These are phyloP conservation scores for Chelon auratus DNA, from an alignment of 2,797 vertebrate genomes.

Conservation along the genomic window DNA sequence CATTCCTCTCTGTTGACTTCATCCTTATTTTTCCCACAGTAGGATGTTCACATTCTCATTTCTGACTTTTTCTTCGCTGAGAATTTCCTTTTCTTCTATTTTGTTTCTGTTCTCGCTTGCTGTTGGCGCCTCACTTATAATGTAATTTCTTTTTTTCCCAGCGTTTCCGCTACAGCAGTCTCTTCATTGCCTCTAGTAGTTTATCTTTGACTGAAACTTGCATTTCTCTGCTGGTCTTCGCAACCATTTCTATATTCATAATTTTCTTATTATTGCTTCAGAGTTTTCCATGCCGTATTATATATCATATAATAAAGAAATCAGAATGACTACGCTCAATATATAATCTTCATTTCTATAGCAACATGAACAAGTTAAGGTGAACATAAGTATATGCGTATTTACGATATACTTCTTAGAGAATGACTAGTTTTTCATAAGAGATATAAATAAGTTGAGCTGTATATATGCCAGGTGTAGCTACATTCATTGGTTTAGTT, in stretches of 20 bases:
- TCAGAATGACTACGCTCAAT: neutral
- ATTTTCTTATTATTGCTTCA: neutral
- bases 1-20: slow-evolving; percentile 30
- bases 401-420: neutral
- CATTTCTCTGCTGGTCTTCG: slow-evolving; percentile 3
- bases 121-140: slow-evolving; percentile 23
- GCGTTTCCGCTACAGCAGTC: slow-evolving; percentile 28
- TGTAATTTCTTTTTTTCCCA: slow-evolving; percentile 29
- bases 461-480: neutral
- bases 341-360: neutral
- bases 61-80: slow-evolving; percentile 35
- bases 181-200: slow-evolving; percentile 30
- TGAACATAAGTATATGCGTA: neutral
- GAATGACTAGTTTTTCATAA: no score
- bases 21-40: slow-evolving; percentile 35
- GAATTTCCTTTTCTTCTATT: slow-evolving; percentile 22
- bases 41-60: slow-evolving; percentile 38
- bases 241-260: neutral
- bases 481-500: neutral
- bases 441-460: no score
- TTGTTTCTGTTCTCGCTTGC: slow-evolving; percentile 17
- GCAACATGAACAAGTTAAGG: neutral
- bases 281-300: slow-evolving; percentile 1
- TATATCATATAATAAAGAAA: neutral
- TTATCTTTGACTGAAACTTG: slow-evolving; percentile 35